Percentiles rank a stretch among this genome's conserved stretches.
phyloP scores from a whole-genome alignment of 2,797 vertebrate species.

The Heterohyrax brucei region DNA sequence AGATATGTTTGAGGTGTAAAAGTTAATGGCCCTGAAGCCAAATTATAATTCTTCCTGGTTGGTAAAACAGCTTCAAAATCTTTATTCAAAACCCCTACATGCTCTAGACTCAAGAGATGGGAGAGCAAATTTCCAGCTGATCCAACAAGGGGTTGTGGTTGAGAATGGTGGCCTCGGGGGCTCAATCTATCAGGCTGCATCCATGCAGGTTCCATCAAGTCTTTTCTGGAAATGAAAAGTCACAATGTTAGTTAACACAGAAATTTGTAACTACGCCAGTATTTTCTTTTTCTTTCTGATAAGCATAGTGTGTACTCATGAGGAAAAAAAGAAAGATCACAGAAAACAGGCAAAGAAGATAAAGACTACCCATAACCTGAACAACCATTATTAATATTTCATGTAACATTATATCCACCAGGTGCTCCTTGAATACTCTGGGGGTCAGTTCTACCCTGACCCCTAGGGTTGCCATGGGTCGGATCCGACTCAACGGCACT shows the following conservation, averaged over 20 bases:
- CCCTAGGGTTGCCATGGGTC: no score
- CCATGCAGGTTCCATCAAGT: constrained; percentile 91
- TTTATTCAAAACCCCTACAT: constrained; percentile 89
- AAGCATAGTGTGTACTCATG: background rate
- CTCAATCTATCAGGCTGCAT: constrained; percentile 91
- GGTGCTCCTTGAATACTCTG: no score
- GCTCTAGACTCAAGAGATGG: constrained; percentile 93
- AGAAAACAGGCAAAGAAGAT: background rate
- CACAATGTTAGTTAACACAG: constrained; percentile 57
- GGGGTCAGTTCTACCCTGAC: no score
- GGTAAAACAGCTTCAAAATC: constrained; percentile 88
- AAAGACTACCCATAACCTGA: constrained; percentile 51
- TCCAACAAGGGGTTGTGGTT: constrained; percentile 82
- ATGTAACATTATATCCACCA: constrained; percentile 50
- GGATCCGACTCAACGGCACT: no score
- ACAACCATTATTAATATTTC: constrained; percentile 49
- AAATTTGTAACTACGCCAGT: background rate
- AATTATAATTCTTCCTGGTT: constrained; percentile 86
- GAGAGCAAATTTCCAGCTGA: constrained; percentile 92
- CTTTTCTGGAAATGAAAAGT: constrained; percentile 91
- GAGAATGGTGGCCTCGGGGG: constrained; percentile 87
- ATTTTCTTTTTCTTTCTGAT: constrained; percentile 3
- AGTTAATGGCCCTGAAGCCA: constrained; percentile 78
- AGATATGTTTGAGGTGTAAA: constrained; percentile 85
- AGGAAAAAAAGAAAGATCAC: background rate